phyloP scores from a whole-genome alignment of 2,888 invertebrate species.

The Strigamia maritima region DNA sequence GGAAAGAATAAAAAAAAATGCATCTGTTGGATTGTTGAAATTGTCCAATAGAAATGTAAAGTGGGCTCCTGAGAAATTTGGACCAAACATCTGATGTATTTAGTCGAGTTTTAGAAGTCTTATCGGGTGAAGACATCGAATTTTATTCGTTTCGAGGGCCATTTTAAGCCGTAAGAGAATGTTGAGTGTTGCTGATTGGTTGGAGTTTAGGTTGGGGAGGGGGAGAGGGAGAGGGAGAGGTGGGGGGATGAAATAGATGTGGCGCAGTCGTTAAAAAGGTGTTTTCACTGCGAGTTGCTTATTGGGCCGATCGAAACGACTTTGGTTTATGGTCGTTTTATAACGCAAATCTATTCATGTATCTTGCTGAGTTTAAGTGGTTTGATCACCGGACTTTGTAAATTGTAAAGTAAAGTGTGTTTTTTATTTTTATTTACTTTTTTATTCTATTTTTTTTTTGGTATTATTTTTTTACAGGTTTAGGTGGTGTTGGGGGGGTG shows the following conservation, averaged over 20 bases:
- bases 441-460: too few species aligned
- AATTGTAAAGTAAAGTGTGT: neutral
- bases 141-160: constrained; percentile 10
- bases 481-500: too few species aligned
- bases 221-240: neutral
- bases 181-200: constrained; percentile 19
- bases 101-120: neutral
- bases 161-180: neutral
- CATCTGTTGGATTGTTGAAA: neutral
- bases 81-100: neutral
- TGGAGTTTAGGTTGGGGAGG: neutral
- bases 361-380: neutral
- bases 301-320: neutral
- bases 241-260: neutral
- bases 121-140: neutral
- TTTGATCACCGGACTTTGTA: neutral
- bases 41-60: constrained; percentile 23
- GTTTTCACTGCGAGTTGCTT: neutral
- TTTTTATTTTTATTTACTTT: too few species aligned
- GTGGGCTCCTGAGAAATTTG: neutral
- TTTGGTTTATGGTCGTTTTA: neutral
- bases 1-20: neutral
- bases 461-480: too few species aligned
- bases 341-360: constrained; percentile 9
- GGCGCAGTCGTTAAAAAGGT: constrained; percentile 15